These are phyloP conservation scores for Buphagus erythrorhynchus DNA, from an alignment of 2,797 vertebrate species.

Conservation along the genomic window DNA sequence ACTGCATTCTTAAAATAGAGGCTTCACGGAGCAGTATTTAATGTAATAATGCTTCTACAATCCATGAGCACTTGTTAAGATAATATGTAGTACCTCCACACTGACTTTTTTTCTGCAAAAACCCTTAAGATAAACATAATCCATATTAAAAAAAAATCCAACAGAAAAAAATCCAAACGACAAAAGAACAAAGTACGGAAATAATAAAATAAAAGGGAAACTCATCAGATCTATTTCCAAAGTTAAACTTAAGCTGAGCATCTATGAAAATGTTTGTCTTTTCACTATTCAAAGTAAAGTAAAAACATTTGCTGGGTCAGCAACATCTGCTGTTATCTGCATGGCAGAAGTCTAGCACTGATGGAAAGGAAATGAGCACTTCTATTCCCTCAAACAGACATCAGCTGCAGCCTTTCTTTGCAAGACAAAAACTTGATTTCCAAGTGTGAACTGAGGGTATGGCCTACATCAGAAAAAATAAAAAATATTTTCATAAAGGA, in stretches of 20 bases:
- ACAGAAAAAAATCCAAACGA: neutral
- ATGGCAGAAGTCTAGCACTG: neutral
- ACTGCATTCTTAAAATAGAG: neutral
- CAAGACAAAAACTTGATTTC: neutral
- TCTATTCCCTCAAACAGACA: neutral
- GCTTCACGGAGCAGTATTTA: neutral
- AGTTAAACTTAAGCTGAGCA: neutral
- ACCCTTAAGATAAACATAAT: neutral
- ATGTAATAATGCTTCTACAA: neutral
- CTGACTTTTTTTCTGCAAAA: neutral
- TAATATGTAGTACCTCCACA: neutral
- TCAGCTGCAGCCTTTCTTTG: neutral
- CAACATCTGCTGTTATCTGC: neutral
- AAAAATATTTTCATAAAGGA: neutral
- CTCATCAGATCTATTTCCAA: neutral
- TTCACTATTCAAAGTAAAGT: neutral
- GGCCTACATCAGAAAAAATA: neutral
- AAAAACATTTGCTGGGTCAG: neutral
- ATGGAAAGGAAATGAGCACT: neutral
- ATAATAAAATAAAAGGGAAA: neutral
- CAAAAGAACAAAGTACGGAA: neutral
- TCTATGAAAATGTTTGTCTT: neutral
- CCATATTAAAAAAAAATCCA: neutral
- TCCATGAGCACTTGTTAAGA: neutral
- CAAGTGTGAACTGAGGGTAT: neutral